Conservation (phyloP, 2,888 invertebrate species). For the Ametastegia equiseti region DNA sequence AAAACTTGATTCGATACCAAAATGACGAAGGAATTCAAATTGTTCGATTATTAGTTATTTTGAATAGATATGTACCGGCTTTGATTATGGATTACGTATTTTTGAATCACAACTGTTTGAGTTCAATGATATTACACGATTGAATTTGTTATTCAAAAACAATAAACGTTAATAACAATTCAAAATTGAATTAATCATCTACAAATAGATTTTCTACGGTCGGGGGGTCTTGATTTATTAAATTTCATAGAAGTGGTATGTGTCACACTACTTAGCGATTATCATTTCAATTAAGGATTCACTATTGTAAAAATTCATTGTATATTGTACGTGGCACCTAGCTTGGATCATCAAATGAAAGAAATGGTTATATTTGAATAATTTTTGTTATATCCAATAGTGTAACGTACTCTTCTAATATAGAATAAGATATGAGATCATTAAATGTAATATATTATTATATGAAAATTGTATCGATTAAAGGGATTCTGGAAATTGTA, state of each 20-base stretch:
- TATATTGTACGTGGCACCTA: background rate
- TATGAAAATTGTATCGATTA: slow-evolving; percentile 54
- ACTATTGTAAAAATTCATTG: slow-evolving; percentile 45
- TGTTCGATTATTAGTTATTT: background rate
- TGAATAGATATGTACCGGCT: background rate
- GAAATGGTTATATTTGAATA: slow-evolving; percentile 36
- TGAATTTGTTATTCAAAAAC: background rate
- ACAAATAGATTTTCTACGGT: background rate
- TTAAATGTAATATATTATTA: slow-evolving; percentile 62
- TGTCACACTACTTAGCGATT: slow-evolving; percentile 1
- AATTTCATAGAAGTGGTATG: background rate
- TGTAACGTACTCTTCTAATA: slow-evolving; percentile 49
- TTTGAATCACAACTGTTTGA: too few species aligned
- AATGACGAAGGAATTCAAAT: background rate
- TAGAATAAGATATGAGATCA: slow-evolving; percentile 56
- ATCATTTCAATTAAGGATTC: slow-evolving; percentile 15
- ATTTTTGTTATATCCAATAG: slow-evolving; percentile 45
- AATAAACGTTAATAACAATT: too few species aligned
- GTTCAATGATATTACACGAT: background rate
- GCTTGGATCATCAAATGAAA: background rate
- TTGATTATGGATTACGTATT: too few species aligned
- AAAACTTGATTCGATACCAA: background rate
- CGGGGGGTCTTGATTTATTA: background rate
- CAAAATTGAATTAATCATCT: background rate
- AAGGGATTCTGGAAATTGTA: slow-evolving; percentile 48